These are phyloP conservation scores for Myrmecobius fasciatus DNA, from an alignment of 2,113 vertebrate genomes.

Conservation along the genomic window DNA sequence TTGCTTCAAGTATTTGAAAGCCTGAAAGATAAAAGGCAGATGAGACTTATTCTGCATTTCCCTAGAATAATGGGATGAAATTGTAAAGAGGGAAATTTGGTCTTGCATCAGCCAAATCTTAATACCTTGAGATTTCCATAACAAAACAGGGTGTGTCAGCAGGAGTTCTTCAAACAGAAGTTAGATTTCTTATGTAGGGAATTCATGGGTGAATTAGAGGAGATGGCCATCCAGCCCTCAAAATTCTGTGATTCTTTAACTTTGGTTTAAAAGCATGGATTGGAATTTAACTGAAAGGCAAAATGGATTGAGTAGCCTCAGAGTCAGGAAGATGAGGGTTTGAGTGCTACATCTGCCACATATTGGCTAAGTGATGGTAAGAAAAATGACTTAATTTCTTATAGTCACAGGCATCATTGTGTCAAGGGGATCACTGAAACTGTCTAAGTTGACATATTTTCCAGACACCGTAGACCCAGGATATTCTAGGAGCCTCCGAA, in stretches of 20 bases:
- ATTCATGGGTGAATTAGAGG: neutral
- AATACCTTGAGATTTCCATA: neutral
- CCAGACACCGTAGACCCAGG: too few relatives aligned
- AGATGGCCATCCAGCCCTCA: neutral
- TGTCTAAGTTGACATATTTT: too few relatives aligned
- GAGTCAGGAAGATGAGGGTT: neutral
- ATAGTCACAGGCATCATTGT: too few relatives aligned
- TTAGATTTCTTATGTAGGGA: neutral
- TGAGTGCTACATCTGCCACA: neutral
- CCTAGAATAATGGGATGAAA: neutral
- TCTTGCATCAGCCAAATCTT: neutral
- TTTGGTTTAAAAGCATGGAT: neutral
- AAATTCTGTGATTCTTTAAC: neutral
- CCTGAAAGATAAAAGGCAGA: neutral
- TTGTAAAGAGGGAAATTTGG: neutral
- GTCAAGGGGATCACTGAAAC: too few relatives aligned
- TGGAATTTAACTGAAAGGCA: neutral
- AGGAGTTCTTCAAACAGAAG: neutral
- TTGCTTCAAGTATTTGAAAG: neutral
- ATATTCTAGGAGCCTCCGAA: too few relatives aligned
- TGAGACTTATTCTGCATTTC: neutral
- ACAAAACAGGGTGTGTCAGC: neutral
- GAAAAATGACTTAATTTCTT: neutral
- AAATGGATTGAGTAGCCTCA: neutral
- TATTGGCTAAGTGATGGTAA: neutral